These are phyloP conservation scores for Sardina pilchardus DNA, from an alignment of 2,113 vertebrate species.

Conservation along the genomic window DNA sequence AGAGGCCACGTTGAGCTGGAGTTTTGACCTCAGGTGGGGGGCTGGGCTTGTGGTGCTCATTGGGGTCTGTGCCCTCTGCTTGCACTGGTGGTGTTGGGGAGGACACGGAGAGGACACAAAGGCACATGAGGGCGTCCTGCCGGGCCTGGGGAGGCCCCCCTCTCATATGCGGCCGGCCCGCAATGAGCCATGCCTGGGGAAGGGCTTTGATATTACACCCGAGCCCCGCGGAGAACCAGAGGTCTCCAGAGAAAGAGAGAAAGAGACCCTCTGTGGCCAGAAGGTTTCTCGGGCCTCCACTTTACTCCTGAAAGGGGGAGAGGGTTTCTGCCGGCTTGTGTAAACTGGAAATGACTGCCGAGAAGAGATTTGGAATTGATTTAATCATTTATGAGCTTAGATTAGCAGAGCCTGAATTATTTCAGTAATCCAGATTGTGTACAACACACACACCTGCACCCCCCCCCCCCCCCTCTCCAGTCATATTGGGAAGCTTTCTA, in stretches of 20 bases:
- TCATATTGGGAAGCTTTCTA: background rate
- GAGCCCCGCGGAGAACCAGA: conserved; percentile 68
- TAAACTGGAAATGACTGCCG: too few relatives aligned
- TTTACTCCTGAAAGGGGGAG: background rate
- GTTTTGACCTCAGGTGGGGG: background rate
- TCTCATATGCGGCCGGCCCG: conserved; percentile 68
- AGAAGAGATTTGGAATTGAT: background rate
- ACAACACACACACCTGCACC: background rate
- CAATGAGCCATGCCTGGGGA: conserved; percentile 72
- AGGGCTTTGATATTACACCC: conserved; percentile 76
- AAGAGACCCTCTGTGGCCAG: conserved; percentile 3
- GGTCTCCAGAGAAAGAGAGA: conserved; percentile 62
- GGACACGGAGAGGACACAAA: conserved; percentile 57
- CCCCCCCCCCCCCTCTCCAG: background rate
- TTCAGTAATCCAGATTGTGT: background rate
- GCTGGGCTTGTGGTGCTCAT: background rate
- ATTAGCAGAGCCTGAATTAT: background rate
- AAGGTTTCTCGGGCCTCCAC: conserved; percentile 58
- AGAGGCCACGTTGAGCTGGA: background rate
- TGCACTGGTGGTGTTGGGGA: conserved; percentile 43
- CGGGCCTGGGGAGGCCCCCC: conserved; percentile 71
- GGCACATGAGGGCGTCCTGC: conserved; percentile 63
- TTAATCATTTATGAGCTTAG: background rate
- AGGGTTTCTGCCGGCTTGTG: too few relatives aligned
- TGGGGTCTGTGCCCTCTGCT: conserved; percentile 28